Evolutionary conservation across 2,113 vertebrate species (phyloP), one percentile per base, ranked within the genome.

Genomic region (Bujurquina vittata): DNA sequence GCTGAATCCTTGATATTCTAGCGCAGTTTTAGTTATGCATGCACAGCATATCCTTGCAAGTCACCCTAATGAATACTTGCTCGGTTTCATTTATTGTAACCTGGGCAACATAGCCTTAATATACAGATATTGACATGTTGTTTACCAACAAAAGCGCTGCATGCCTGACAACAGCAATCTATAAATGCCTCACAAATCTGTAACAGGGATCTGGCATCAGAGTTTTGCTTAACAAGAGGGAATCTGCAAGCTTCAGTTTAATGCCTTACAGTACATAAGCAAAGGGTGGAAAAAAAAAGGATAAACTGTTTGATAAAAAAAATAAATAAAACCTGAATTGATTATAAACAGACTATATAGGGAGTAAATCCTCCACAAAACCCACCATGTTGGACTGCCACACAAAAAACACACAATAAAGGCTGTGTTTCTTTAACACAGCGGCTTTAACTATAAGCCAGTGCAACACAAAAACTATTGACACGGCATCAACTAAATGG

Each of bases 1-100:
- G 80, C 73, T 23, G 84, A 83, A 79, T 59, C 81, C 80, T 83
- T 89, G 65, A 78, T 90, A 91, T 91, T 91, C 89, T 57, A 29
- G 63, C 31, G 23, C 35, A 89, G 79, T 58, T 37, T 75, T 84
- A 78, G 63, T 88, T 89, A 49, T 86, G 83, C 37, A 15, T 57
- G 86, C 74, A 49, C 75, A 79, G 79, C 84, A 57, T 33, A 72
- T 86, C 59, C 79, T 76, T 73, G 49, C 55, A 43, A 57, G 4
- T 55, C 52, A 43, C 65, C 40, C 75, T 79, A 80, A 87, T 85
- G 88, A 80, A 87, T 73, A 52, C 73, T 82, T 77, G 75, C 84
- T 77, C 75, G 4, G 15, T 58, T 88, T 59, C n/a, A 23, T 80
- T 62, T 22, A 12, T 33, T 22, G 23, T 40, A 84, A 75, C 74